Percentiles rank a stretch among this genome's conserved stretches.
Conservation (phyloP, 2,888 invertebrate species). For the Timandra comae region DNA sequence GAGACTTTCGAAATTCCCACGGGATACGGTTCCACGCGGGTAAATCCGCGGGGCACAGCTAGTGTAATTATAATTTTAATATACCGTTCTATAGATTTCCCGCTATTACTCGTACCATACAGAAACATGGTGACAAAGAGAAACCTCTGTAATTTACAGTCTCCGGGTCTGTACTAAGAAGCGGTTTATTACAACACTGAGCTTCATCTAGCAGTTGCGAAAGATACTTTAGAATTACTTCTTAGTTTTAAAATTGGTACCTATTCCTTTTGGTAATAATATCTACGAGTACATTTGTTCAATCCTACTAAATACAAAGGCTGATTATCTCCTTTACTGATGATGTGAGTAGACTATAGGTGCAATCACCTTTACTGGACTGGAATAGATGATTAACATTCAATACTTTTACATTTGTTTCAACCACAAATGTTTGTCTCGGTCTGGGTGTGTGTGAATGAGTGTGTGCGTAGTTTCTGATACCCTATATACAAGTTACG, state of each 20-base stretch:
- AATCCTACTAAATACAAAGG: not conserved
- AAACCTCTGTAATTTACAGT: conserved; percentile 40
- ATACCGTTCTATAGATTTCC: no score
- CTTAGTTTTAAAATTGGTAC: not conserved
- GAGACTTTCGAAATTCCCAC: no score
- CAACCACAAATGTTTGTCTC: no score
- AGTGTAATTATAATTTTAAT: no score
- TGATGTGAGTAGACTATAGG: not conserved
- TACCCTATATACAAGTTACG: no score
- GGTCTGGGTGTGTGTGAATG: no score
- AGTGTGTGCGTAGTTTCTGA: no score
- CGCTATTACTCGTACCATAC: conserved; percentile 20
- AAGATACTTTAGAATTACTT: not conserved
- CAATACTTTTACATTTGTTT: not conserved
- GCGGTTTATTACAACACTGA: conserved; percentile 35
- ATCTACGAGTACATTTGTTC: not conserved
- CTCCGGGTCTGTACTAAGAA: conserved; percentile 36
- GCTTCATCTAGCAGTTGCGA: conserved; percentile 7
- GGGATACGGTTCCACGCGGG: no score
- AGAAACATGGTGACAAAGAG: conserved; percentile 29
- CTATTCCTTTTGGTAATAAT: not conserved
- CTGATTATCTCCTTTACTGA: not conserved
- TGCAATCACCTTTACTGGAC: not conserved
- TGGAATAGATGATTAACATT: no score
- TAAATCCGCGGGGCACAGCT: no score